A percentile compares a stretch with the other conserved stretches of the same genome.
Conservation (phyloP, 1,140 invertebrate species). For the Notospermus geniculatus region DNA sequence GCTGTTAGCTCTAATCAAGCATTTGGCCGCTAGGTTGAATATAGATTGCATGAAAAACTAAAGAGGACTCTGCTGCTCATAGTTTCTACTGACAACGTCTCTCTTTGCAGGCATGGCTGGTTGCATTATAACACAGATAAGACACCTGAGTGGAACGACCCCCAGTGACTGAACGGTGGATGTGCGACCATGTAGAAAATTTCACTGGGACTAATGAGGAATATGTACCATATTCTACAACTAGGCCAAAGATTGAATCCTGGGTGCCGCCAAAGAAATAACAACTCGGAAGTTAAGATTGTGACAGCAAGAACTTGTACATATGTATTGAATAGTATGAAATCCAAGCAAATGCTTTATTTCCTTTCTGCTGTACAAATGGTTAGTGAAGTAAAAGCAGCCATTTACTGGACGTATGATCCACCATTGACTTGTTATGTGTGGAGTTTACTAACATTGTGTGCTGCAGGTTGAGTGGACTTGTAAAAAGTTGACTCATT, state of each 20-base stretch:
- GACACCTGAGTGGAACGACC: slow-evolving; percentile 62
- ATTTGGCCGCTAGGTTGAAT: slow-evolving; percentile 1
- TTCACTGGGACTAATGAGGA: slow-evolving; percentile 68
- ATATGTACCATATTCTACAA: slow-evolving; percentile 89
- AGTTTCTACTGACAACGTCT: slow-evolving; percentile 2
- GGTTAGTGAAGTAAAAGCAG: no score
- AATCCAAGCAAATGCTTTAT: no score
- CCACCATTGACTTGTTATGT: no score
- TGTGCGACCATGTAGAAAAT: slow-evolving; percentile 80
- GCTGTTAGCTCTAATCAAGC: neutral
- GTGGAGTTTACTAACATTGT: no score
- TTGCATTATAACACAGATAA: slow-evolving; percentile 80
- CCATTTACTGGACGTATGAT: no score
- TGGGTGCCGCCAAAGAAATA: slow-evolving; percentile 71
- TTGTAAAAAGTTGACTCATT: no score
- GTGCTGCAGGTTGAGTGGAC: no score
- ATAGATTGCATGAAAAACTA: neutral
- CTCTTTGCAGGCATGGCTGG: slow-evolving; percentile 64
- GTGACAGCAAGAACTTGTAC: no score
- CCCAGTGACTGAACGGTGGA: slow-evolving; percentile 72
- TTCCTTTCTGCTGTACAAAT: no score
- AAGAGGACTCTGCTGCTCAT: neutral
- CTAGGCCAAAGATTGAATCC: slow-evolving; percentile 75
- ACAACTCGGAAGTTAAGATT: neutral
- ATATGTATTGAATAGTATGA: no score